A percentile compares a stretch with the other conserved stretches of the same genome.
phyloP scores from a whole-genome alignment of 2,888 invertebrate genomes.

The Caenorhabditis sp. region DNA sequence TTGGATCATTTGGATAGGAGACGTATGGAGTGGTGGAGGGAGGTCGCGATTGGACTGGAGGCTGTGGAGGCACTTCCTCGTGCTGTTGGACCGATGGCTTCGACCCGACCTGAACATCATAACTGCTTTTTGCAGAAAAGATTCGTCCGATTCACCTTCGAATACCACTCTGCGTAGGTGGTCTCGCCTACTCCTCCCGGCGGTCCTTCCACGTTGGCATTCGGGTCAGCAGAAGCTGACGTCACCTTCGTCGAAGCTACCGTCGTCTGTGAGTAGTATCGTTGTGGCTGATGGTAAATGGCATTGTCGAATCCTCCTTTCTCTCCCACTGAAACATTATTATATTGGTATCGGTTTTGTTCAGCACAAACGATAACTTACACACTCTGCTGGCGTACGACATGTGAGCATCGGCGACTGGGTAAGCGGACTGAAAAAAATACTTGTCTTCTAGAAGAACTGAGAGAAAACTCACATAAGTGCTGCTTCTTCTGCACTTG shows the following conservation, averaged over 20 bases:
- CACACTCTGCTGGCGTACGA: slow-evolving; percentile 58
- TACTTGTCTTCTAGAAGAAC: not conserved
- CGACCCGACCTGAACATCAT: slow-evolving; percentile 76
- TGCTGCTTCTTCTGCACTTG: slow-evolving; percentile 54
- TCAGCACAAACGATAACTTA: slow-evolving; percentile 42
- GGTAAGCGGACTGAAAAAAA: slow-evolving; percentile 60
- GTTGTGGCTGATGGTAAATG: slow-evolving; percentile 61
- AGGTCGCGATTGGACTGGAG: slow-evolving; percentile 53
- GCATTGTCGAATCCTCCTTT: slow-evolving; percentile 70
- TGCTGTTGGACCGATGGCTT: slow-evolving; percentile 75
- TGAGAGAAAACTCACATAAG: slow-evolving; percentile 56
- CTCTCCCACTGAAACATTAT: slow-evolving; percentile 52
- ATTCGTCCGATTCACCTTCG: slow-evolving; percentile 59
- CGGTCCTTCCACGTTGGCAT: slow-evolving; percentile 41
- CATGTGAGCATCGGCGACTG: slow-evolving; percentile 62
- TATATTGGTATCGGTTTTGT: not conserved
- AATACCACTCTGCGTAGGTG: slow-evolving; percentile 78
- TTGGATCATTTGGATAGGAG: slow-evolving; percentile 78
- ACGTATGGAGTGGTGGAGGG: slow-evolving; percentile 74
- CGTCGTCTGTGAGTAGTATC: slow-evolving; percentile 67
- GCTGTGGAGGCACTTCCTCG: slow-evolving; percentile 71
- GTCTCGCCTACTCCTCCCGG: slow-evolving; percentile 77
- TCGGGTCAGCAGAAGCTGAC: slow-evolving; percentile 31
- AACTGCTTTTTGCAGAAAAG: not conserved
- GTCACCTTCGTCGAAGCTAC: slow-evolving; percentile 59